phyloP scores from a whole-genome alignment of 2,888 invertebrate genomes.

The Gortyna flavago region DNA sequence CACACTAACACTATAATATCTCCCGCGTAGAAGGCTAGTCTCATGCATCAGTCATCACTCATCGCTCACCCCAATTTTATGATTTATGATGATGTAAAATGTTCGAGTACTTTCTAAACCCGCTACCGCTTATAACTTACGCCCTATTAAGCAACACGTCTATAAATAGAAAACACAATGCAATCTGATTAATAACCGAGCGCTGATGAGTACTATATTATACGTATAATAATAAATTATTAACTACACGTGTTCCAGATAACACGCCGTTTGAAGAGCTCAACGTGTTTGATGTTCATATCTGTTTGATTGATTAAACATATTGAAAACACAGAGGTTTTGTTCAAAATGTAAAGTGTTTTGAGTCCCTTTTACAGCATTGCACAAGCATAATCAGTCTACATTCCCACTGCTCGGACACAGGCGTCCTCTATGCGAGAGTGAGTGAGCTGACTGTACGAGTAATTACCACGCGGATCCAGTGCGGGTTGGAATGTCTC shows the following conservation, averaged over 20 bases:
- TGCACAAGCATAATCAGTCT: background rate
- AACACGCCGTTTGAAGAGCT: conserved; percentile 14
- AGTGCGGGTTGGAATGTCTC: no score
- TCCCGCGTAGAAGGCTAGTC: no score
- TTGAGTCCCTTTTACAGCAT: background rate
- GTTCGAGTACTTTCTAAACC: background rate
- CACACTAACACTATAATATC: no score
- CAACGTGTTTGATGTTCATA: background rate
- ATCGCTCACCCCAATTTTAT: no score
- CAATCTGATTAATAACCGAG: conserved; percentile 61
- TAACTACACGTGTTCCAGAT: conserved; percentile 22
- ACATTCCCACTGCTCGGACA: no score
- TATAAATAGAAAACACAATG: conserved; percentile 63
- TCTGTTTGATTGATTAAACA: background rate
- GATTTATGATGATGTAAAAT: background rate
- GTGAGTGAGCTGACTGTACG: no score
- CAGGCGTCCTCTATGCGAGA: no score
- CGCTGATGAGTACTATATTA: conserved; percentile 22
- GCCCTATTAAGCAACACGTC: conserved; percentile 4
- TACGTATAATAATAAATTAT: conserved; percentile 28
- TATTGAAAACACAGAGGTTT: background rate
- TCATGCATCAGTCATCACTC: no score
- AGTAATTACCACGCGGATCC: no score
- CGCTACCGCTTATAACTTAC: conserved; percentile 41
- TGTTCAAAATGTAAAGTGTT: background rate